phyloP scores from a whole-genome alignment of 2,888 invertebrate species.

The Oxycera nigricornis region DNA sequence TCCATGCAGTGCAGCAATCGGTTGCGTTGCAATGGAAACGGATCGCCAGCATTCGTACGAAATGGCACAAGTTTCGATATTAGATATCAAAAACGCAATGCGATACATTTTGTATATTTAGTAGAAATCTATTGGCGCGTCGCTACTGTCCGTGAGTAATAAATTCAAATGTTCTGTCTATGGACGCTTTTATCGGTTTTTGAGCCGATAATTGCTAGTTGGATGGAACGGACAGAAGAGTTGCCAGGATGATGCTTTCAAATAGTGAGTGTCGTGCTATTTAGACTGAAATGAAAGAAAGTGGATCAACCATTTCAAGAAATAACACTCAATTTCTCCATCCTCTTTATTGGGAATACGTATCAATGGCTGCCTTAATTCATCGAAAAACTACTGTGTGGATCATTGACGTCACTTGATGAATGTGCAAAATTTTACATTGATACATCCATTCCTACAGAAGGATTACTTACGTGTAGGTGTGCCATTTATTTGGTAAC shows the following conservation, averaged over 20 bases:
- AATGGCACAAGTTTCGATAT: conserved; percentile 5
- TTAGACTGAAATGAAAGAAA: too few species aligned
- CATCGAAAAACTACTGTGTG: too few species aligned
- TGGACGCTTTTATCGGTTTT: conserved; percentile 40
- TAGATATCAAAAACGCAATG: conserved; percentile 35
- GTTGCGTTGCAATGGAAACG: not conserved
- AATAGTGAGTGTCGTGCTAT: too few species aligned
- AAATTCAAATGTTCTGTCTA: conserved; percentile 39
- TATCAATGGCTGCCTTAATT: too few species aligned
- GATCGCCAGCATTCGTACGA: not conserved
- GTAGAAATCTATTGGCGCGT: not conserved
- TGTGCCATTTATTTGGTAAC: not conserved
- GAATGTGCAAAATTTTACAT: too few species aligned
- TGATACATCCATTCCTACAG: too few species aligned
- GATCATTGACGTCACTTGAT: too few species aligned
- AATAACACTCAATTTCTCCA: too few species aligned
- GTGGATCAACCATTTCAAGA: too few species aligned
- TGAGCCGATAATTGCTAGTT: conserved; percentile 41
- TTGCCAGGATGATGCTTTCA: not conserved
- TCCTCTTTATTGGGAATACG: too few species aligned
- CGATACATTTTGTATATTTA: not conserved
- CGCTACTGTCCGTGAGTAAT: conserved; percentile 1
- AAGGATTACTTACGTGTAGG: too few species aligned
- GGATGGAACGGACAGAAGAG: not conserved
- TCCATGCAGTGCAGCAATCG: not conserved